Base-by-base conservation (phyloP, 2,113 vertebrate genomes). In the Austrofundulus limnaeus region DNA sequence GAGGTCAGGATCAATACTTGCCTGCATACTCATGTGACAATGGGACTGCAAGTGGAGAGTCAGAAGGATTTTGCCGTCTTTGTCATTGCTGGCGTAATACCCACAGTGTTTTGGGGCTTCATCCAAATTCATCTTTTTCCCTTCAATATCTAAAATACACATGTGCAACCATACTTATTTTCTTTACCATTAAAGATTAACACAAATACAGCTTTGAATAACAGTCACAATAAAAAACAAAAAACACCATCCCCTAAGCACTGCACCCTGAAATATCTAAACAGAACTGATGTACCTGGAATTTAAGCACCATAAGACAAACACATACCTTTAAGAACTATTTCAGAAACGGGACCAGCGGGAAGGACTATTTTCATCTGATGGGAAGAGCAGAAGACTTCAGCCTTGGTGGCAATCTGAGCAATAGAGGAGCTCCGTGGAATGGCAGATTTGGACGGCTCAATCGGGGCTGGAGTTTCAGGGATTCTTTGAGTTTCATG, bases 11-110 rank as follows among this genome's bases (percentile, higher is more conserved):
- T 83, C 47, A 58, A 76, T 77, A 86, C 90, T 81, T 66, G 86
- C 92, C 91, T 92, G 75, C 64, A 88, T 38, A 48, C 42, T 88
- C 90, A 91, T 80, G 66, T 89, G 85, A 78, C 92, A 93, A 61
- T 24, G 63, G 5, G 87, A 83, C 55, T 83, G 77, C 23, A 89
- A 86, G 42, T 83, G 85, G 19, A 92, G 73, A 38, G 28, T 65
- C 60, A 93, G 52, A 46, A 47, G 69, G 47, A 88, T 80, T 71
- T 65, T 72, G 53, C 86, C 89, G 69, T 90, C 72, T 65, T 80
- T 75, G 60, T 38, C 72, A 39, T 66, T 66, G 47, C 65, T 87
- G 31, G 83, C 73, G 72, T 77, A 78, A 70, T 92, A 93, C 56
- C 91, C 91, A 90, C 92, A 93, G 52, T 90, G 66, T 70, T 82